phyloP scores from a whole-genome alignment of 2,888 invertebrate genomes.

The Melanotus villosus region DNA sequence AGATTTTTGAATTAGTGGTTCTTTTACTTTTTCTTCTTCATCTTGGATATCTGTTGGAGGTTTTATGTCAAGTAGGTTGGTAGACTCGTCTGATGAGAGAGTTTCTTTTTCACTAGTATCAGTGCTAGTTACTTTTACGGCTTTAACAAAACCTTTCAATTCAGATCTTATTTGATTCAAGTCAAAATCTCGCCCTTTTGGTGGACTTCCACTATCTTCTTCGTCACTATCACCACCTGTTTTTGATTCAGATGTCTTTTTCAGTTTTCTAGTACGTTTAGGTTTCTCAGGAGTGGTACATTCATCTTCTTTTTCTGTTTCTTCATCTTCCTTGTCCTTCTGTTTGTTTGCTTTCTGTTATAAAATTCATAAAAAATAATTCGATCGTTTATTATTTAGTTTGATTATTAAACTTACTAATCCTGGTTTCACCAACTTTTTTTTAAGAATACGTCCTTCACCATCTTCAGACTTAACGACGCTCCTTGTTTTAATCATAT shows the following conservation, averaged over 20 bases:
- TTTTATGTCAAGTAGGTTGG: constrained; percentile 56
- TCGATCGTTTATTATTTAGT: no score
- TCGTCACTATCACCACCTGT: constrained; percentile 68
- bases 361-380: neutral
- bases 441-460: constrained; percentile 53
- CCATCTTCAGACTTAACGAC: constrained; percentile 61
- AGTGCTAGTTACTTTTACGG: constrained; percentile 69
- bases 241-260: constrained; percentile 66
- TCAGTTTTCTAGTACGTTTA: constrained; percentile 63
- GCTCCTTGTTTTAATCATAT: constrained; percentile 61
- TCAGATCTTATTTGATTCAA: constrained; percentile 89
- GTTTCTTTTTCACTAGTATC: constrained; percentile 59
- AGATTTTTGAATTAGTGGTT: constrained; percentile 56
- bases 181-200: constrained; percentile 84
- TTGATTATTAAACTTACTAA: constrained; percentile 28
- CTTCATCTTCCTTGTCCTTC: constrained; percentile 67
- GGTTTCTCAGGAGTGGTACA: constrained; percentile 52
- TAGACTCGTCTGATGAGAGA: constrained; percentile 61
- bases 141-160: constrained; percentile 82
- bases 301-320: constrained; percentile 68
- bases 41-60: constrained; percentile 46
- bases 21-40: constrained; percentile 52
- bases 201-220: constrained; percentile 67
- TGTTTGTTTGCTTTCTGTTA: constrained; percentile 61
- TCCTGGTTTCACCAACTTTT: constrained; percentile 48